Evolutionary conservation across 2,113 vertebrate genomes (phyloP).

Genomic region (Leptobrachium leishanense): DNA sequence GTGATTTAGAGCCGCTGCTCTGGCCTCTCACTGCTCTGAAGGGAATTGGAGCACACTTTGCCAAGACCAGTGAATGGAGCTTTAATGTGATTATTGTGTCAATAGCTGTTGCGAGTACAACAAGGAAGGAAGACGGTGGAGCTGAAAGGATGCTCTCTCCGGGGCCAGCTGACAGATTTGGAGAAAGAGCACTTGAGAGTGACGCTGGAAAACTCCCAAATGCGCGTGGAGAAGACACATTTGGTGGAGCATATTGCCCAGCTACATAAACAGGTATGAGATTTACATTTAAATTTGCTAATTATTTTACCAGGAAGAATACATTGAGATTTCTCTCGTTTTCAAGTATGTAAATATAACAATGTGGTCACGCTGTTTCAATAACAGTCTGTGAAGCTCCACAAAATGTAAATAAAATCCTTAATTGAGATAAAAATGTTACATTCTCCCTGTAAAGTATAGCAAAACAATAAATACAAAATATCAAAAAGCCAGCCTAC

Average conservation of each 20-base stretch:
- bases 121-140: constrained; percentile 40
- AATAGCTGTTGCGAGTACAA: constrained; percentile 32
- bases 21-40: neutral
- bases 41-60: neutral
- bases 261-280: constrained; percentile 52
- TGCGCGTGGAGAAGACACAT: constrained; percentile 23
- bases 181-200: constrained; percentile 16
- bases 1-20: neutral
- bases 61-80: neutral
- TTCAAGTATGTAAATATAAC: no score
- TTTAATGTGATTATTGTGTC: neutral
- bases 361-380: no score
- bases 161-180: constrained; percentile 40
- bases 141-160: constrained; percentile 42
- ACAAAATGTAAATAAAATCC: no score
- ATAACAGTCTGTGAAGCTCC: no score
- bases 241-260: constrained; percentile 48
- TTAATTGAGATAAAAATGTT: no score
- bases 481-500: no score
- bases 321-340: no score
- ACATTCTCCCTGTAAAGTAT: no score
- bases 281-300: no score
- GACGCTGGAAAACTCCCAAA: constrained; percentile 48
- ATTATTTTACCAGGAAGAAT: no score
- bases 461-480: no score